phyloP scores from a whole-genome alignment of 2,797 vertebrate genomes.

The Cynopterus sphinx region DNA sequence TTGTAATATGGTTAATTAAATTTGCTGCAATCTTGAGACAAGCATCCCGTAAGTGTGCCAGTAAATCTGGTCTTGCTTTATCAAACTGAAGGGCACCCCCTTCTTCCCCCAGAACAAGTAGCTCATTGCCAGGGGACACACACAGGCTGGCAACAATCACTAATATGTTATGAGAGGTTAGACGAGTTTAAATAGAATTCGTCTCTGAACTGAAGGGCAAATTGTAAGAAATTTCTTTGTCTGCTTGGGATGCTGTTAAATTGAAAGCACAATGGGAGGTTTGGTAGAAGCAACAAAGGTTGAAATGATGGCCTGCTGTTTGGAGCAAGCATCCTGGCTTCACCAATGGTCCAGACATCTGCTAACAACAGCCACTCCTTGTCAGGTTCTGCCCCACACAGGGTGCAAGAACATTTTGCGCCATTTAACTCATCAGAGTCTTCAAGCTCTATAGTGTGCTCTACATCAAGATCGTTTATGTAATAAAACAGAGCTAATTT shows the following conservation, averaged over 20 bases:
- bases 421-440: conserved; percentile 82
- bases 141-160: conserved; percentile 81
- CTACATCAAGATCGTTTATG: conserved; percentile 85
- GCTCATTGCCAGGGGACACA: conserved; percentile 79
- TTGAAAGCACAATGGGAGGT: conserved; percentile 85
- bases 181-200: conserved; percentile 85
- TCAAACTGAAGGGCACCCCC: conserved; percentile 82
- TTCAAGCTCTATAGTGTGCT: conserved; percentile 74
- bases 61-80: conserved; percentile 84
- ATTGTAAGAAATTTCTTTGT: conserved; percentile 85
- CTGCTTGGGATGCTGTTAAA: conserved; percentile 84
- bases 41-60: conserved; percentile 83
- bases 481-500: conserved; percentile 89
- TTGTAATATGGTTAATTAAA: conserved; percentile 89
- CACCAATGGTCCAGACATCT: conserved; percentile 84
- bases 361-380: conserved; percentile 82
- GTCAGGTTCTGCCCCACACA: conserved; percentile 84
- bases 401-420: conserved; percentile 77
- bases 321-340: conserved; percentile 82
- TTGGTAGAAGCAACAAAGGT: conserved; percentile 83
- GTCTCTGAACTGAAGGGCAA: conserved; percentile 84
- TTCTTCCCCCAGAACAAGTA: conserved; percentile 70
- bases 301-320: conserved; percentile 85
- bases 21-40: conserved; percentile 84
- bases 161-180: conserved; percentile 83